Conservation (phyloP, 2,113 vertebrate species). For the Numenius arquata region DNA sequence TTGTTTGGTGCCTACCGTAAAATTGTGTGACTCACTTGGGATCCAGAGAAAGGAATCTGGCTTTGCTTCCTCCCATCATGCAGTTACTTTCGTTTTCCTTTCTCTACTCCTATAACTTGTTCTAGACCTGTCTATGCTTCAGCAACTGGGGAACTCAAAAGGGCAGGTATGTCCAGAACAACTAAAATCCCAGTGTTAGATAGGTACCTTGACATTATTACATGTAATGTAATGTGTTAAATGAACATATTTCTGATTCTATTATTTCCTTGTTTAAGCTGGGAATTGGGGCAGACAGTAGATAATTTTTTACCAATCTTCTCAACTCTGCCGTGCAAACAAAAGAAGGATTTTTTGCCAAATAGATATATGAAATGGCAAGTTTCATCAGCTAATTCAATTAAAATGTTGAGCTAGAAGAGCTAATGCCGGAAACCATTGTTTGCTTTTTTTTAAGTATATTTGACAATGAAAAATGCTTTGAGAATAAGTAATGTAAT, state of each 20-base stretch:
- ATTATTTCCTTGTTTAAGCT: neutral
- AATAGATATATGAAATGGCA: neutral
- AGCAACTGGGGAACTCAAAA: neutral
- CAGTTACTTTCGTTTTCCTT: neutral
- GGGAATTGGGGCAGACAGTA: neutral
- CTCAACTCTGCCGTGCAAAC: neutral
- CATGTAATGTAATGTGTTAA: neutral
- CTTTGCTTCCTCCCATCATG: neutral
- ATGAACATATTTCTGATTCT: neutral
- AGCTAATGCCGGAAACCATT: neutral
- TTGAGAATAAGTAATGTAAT: slow-evolving; percentile 2
- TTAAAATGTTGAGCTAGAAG: neutral
- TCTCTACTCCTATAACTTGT: neutral
- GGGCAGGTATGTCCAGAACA: neutral
- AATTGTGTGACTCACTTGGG: neutral
- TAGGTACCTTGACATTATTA: neutral
- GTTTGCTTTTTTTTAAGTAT: neutral
- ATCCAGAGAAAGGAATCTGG: neutral
- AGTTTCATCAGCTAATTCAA: neutral
- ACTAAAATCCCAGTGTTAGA: neutral
- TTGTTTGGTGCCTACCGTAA: neutral
- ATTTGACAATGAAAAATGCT: slow-evolving; percentile 19
- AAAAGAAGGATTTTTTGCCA: neutral
- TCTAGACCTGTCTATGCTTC: neutral
- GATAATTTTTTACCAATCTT: neutral